A percentile compares a stretch with the other conserved stretches of the same genome.
Conservation (phyloP, 2,113 vertebrate species). For the Protobothrops mucrosquamatus region DNA sequence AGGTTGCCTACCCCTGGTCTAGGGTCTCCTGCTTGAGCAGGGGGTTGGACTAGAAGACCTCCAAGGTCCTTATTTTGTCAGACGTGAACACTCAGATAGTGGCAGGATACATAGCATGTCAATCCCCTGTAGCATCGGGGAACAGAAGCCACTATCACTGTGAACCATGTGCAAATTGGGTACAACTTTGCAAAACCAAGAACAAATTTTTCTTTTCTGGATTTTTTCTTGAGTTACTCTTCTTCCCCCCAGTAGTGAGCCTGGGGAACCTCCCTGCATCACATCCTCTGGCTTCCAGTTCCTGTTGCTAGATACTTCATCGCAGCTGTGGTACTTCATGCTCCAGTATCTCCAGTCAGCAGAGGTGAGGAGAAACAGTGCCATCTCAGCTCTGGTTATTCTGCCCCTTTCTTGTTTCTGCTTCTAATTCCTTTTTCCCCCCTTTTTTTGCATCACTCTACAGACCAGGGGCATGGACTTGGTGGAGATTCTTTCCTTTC, state of each 20-base stretch:
- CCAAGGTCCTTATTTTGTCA: background rate
- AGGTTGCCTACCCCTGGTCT: too few relatives aligned
- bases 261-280: slow-evolving; percentile 86
- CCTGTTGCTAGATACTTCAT: slow-evolving; percentile 85
- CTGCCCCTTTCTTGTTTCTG: background rate
- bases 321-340: slow-evolving; percentile 93
- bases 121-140: background rate
- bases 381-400: background rate
- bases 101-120: background rate
- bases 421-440: background rate
- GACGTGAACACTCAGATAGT: background rate
- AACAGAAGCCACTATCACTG: background rate
- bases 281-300: slow-evolving; percentile 93
- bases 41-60: too few relatives aligned
- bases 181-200: background rate
- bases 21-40: too few relatives aligned
- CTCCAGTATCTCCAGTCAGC: slow-evolving; percentile 89
- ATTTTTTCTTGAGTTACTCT: background rate
- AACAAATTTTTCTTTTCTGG: background rate
- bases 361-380: slow-evolving; percentile 71
- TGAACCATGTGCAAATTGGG: background rate
- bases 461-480: slow-evolving; percentile 89
- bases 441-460: background rate
- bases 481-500: slow-evolving; percentile 90
- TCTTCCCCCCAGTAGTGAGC: slow-evolving; percentile 65